These are phyloP conservation scores for Zeugodacus cucurbitae DNA, from an alignment of 1,140 invertebrate species.

Conservation along the genomic window DNA sequence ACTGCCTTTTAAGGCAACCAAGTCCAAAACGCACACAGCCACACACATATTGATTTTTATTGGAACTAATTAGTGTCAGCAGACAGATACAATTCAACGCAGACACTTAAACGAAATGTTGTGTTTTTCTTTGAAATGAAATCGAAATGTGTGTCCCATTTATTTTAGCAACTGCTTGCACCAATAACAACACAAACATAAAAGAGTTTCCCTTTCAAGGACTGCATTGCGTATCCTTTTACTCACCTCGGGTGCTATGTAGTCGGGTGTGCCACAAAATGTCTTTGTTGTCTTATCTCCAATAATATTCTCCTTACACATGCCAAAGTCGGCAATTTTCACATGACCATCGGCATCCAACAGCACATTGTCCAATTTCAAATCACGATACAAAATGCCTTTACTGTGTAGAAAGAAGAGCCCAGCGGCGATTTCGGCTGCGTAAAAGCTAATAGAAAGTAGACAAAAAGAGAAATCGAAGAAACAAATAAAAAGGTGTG, in stretches of 20 bases:
- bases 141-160: neutral
- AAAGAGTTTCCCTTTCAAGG: neutral
- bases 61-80: neutral
- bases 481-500: neutral
- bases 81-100: neutral
- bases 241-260: constrained; percentile 94
- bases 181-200: neutral
- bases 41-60: neutral
- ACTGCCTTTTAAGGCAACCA: neutral
- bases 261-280: constrained; percentile 99
- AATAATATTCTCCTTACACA: constrained; percentile 98
- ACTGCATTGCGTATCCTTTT: neutral
- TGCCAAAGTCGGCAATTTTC: constrained; percentile 99
- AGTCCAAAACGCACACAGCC: neutral
- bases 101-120: neutral
- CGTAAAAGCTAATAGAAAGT: constrained; percentile 85
- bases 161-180: neutral
- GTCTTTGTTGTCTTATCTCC: constrained; percentile 98
- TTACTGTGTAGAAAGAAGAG: constrained; percentile 96
- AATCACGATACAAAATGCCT: constrained; percentile 96
- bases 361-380: constrained; percentile 98
- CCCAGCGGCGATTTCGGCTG: constrained; percentile 98
- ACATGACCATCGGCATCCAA: constrained; percentile 98
- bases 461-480: neutral
- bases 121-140: constrained; percentile 5